Evolutionary conservation across 2,888 invertebrate genomes (phyloP), one percentile per base, ranked within the genome.

Genomic region (Euplexia lucipara): DNA sequence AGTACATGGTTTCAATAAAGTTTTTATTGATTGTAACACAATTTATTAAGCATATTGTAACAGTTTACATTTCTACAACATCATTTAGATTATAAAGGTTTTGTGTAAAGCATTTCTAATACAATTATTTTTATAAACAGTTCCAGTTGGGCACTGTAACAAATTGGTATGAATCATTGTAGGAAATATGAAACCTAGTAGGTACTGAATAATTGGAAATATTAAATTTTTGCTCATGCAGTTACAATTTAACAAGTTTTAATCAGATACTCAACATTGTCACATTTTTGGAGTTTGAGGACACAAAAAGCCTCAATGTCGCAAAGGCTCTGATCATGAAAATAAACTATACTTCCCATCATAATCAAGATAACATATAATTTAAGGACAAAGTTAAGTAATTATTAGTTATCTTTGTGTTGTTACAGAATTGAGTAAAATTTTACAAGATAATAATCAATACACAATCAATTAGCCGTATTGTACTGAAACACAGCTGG

Each of bases 391-490:
- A 4, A 47, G 32, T 18, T 44, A 34, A 52, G 54, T 57, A 48
- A 52, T 45, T n/a, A n/a, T n/a, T 58, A 54, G 60, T 56, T 67
- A 71, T 61, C 53, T 39, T 45, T 49, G 42, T 30, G 41, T 35
- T 54, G 44, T 47, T 18, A 48, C 9, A 51, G 14, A 18, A 10
- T 37, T 39, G 16, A 49, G 26, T 60, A 47, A 34, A 52, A 44
- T 39, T 39, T 47, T 34, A 37, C 45, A 58, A 69, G 65, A 68
- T 68, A 64, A 56, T 48, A 58, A 66, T 69, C 56, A 71, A 45
- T 60, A 51, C 30, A 47, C 60, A 42, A 66, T 45, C 66, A 51
- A 71, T 71, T 70, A 70, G 58, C 59, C 66, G 9, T 70, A 58
- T 10, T 65, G 42, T 42, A 70, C 14, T 48, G 48, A 47, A 65